phyloP scores from a whole-genome alignment of 2,113 vertebrate species.

The Antechinus flavipes region DNA sequence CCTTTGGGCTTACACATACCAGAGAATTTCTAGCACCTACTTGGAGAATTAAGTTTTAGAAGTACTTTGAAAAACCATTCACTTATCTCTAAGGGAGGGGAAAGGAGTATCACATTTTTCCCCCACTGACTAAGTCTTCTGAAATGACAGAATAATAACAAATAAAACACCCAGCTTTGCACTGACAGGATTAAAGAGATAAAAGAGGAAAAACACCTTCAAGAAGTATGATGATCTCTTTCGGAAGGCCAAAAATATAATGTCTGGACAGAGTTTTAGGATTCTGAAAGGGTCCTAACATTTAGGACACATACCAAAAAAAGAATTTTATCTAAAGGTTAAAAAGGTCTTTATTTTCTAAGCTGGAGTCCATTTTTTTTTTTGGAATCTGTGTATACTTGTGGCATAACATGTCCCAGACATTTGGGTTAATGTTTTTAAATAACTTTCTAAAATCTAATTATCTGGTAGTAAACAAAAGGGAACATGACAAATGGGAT shows the following conservation, averaged over 20 bases:
- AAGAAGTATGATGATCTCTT: no score
- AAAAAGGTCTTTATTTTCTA: neutral
- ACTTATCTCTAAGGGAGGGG: neutral
- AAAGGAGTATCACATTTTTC: neutral
- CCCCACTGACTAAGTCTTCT: neutral
- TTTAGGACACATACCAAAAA: no score
- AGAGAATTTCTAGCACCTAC: neutral
- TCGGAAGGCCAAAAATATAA: no score
- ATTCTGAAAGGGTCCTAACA: no score
- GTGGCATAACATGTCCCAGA: no score
- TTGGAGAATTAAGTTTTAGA: neutral
- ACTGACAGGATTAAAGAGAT: no score
- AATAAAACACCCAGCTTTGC: neutral
- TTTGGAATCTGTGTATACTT: no score
- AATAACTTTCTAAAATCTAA: neutral
- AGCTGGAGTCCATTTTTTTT: neutral
- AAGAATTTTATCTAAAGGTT: neutral
- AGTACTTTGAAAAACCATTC: no score
- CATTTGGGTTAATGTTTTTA: neutral
- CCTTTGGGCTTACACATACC: neutral
- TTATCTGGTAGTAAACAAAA: neutral
- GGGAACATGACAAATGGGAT: neutral
- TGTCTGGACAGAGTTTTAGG: no score
- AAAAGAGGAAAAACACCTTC: no score
- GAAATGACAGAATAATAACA: neutral